Conservation (phyloP, 2,113 vertebrate species). For the Paraplagusia blochii region DNA sequence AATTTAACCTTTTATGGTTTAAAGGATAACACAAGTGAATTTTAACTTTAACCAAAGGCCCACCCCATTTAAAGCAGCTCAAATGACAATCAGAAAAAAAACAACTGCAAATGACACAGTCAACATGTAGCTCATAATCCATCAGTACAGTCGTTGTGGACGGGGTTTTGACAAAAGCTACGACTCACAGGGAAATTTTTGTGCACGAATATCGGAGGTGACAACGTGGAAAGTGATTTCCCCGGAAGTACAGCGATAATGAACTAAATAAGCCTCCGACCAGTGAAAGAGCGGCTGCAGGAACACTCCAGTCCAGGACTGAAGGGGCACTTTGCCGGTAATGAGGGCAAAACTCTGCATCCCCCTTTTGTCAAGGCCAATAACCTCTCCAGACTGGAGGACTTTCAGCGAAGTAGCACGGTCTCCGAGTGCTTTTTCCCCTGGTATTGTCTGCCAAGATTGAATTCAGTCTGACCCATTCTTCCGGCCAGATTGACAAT, state of each 20-base stretch:
- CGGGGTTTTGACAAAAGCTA: conserved; percentile 67
- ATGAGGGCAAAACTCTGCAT: conserved; percentile 69
- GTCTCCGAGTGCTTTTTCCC: conserved; percentile 52
- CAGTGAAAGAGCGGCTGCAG: conserved; percentile 7
- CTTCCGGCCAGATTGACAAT: conserved; percentile 76
- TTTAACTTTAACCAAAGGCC: conserved; percentile 79
- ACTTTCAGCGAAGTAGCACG: conserved; percentile 54
- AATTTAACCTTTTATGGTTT: conserved; percentile 86
- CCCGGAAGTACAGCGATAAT: conserved; percentile 9
- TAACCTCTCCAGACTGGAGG: conserved; percentile 62
- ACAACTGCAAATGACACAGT: conserved; percentile 50
- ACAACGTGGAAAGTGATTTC: conserved; percentile 7
- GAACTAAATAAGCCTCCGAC: conserved; percentile 10
- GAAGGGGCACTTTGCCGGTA: conserved; percentile 52
- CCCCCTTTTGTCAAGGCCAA: conserved; percentile 62
- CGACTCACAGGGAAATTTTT: conserved; percentile 21
- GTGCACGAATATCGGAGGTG: not conserved
- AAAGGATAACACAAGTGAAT: conserved; percentile 80
- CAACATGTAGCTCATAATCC: conserved; percentile 44
- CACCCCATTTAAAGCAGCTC: conserved; percentile 70
- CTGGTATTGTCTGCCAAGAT: conserved; percentile 73
- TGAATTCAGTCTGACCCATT: conserved; percentile 77
- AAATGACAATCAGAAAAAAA: conserved; percentile 61
- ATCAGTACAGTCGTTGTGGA: conserved; percentile 30
- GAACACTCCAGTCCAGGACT: conserved; percentile 27